Base-by-base conservation (phyloP, 1,140 invertebrate species). In the Drosophila varians region DNA sequence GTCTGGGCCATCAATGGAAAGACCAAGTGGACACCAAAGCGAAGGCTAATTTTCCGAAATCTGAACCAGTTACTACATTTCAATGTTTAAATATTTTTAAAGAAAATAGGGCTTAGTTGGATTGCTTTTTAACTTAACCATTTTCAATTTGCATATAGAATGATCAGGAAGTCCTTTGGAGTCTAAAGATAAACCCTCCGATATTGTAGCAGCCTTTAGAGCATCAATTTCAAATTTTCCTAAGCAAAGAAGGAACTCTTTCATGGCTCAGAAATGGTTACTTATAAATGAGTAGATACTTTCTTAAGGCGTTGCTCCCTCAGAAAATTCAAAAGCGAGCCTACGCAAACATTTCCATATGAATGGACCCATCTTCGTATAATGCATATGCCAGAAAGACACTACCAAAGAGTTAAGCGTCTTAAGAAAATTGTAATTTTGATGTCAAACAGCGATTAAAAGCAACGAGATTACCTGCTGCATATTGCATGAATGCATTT, bases 371-470 rank as follows among this genome's bases (percentile, higher is more conserved):
- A 45, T 53, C 60, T 16, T 66, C 47, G 28, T 66, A 53, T 21
- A 21, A 21, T 21, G n/a, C 46, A 66, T 52, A 51, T 25, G 14
- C 25, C 12, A 26, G 43, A 62, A 54, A 34, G 48, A n/a, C 23
- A 11, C 28, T 31, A 11, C 28, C 4, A 31, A 11, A 31, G 21
- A 28, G 14, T 25, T 23, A 36, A 73, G 77, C 80, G 64, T 86
- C 80, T 86, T 86, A 77, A 77, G 82, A 77, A 75, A 80, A 82
- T 77, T 86, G 55, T 86, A 90, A 90, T 90, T 90, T 82, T 90
- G 88, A 90, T 90, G 88, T 77, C 80, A 90, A 90, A 90, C 88
- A 90, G 77, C 82, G 88, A 90, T 90, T 90, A 90, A 90, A 90
- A 86, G 82, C 73, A 88, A 88, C 88, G 76, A 88, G 88, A 90